Evolutionary conservation across 2,797 vertebrate genomes (phyloP), one percentile per base, ranked within the genome.

Genomic region (Rhinoraja longicauda): DNA sequence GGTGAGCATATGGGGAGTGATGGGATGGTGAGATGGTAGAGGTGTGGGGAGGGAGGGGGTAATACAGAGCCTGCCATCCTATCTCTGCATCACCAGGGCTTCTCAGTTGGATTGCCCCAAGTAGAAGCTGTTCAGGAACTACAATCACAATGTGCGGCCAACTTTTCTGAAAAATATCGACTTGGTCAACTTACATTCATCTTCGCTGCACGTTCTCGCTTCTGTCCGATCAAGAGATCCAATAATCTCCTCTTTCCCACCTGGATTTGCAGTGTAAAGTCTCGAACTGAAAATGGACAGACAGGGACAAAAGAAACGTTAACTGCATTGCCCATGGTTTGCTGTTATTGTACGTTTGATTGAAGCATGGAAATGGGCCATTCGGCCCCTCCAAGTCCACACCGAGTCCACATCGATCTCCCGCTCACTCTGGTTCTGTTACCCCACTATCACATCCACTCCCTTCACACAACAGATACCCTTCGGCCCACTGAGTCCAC

Each of bases 181-280:
- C 0, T 0, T 59, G 45, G 57, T 10, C 29, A 36, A 93, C 97
- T 95, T 94, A 97, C 98, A 97, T 93, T 96, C 94, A 93, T 97
- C 95, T 73, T 96, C 95, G 64, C 97, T 96, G 94, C 97, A 98
- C 93, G 94, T 95, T 84, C 93, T 97, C 94, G 94, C 96, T 93
- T 97, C 96, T 7, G 94, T 93, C 19, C 94, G 95, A 94, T 94
- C 96, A 93, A 95, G 96, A 59, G 96, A 94, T 0, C 94, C 94
- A 93, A 94, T 95, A 78, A 94, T 94, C 93, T 96, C 96, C 94
- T 97, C 97, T 93, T 75, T 94, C 86, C 94, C 95, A 94, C 96
- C 96, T 93, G 95, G 95, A 24, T 94, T 95, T 81, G 96, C 93
- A 24, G 97, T 95, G 95, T 96, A 97, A 0, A 97, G 95, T 94